Base-by-base conservation (phyloP, 2,888 invertebrate genomes). In the Ellobium chinense region DNA sequence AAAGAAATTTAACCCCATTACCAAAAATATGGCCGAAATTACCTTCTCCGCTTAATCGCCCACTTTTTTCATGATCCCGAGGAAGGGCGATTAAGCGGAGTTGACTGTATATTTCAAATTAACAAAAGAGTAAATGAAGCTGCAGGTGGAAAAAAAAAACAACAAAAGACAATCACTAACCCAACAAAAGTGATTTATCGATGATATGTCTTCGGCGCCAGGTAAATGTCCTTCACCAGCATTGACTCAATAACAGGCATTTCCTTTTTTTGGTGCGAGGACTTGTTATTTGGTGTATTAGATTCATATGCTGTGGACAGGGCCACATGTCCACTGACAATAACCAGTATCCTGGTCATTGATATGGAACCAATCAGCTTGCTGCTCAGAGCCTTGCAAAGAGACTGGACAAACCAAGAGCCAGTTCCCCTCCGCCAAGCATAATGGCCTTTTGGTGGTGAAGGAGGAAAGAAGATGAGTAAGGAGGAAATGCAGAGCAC, bases 391-490 rank as follows among this genome's bases (percentile, higher is more conserved):
- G 87, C 82, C 18, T 78, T 68, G 82, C 83, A 83, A 27, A 88
- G 82, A 24, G 81, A 85, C 63, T 80, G 84, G 1, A 87, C 80
- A 75, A 88, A 86, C 88, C 88, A 88, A 12, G 87, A 80, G 21
- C 87, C 88, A 63, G 83, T 83, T 37, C 83, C 81, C 39, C 87
- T 83, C 54, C 88, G 82, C 78, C 87, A 88, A 27, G 88, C 87
- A 83, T 83, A 88, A 66, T 84, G 76, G 24, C 87, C 88, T 88
- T 78, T 1, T 78, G 75, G 18, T 29, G 65, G n/a, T 5, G n/a
- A 27, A 34, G 14, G 21, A 21, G 37, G 7, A 36, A 0, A 36
- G 37, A n/a, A 9, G 24, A 29, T 36, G 36, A 24, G 27, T 14
- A 4, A 18, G 21, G 27, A 24, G 29, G 14, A 37, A 68, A 37